Conservation (phyloP, 2,113 vertebrate genomes). For the Oxygymnocypris stewartii region DNA sequence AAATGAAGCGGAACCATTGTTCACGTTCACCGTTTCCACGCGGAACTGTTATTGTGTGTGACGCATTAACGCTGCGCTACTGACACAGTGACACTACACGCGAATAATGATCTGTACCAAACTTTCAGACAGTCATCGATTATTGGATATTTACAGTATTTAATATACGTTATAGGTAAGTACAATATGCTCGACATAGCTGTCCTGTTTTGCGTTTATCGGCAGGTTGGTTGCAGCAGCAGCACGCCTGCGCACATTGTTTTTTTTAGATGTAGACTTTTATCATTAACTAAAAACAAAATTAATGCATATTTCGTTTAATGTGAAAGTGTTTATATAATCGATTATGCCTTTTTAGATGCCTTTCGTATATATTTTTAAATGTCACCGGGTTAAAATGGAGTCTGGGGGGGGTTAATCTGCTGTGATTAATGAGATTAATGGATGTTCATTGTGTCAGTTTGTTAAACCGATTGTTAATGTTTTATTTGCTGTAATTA, state of each 20-base stretch:
- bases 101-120: not conserved
- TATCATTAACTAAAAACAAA: not conserved
- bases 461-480: not conserved
- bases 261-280: not conserved
- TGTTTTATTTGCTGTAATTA: not conserved
- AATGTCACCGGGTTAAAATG: not conserved
- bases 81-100: slow-evolving; percentile 19
- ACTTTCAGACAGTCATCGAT: not conserved
- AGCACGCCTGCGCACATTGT: slow-evolving; percentile 19
- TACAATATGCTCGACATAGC: not conserved
- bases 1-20: slow-evolving; percentile 12
- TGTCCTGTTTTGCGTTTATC: not conserved
- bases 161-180: slow-evolving; percentile 32
- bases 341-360: not conserved
- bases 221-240: not conserved
- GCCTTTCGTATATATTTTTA: not conserved
- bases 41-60: slow-evolving; percentile 51
- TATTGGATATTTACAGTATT: not conserved
- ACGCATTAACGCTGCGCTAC: not conserved
- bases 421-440: slow-evolving; percentile 24
- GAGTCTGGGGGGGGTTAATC: not conserved
- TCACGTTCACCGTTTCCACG: slow-evolving; percentile 16
- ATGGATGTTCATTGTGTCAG: not conserved
- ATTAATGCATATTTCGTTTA: not conserved
- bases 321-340: not conserved